phyloP scores from a whole-genome alignment of 2,888 invertebrate genomes.

The Cantharis lateralis region DNA sequence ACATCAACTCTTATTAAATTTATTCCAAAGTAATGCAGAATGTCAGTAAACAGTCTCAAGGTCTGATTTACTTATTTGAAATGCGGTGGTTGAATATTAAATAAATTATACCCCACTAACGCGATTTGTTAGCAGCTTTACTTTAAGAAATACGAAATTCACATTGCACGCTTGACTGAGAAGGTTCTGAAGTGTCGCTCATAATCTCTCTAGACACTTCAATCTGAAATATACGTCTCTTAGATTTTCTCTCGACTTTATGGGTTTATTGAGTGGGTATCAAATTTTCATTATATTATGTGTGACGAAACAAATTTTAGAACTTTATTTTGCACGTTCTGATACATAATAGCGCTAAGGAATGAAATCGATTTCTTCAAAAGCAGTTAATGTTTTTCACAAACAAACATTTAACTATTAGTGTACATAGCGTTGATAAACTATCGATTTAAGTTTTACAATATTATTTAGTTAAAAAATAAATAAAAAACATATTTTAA shows the following conservation, averaged over 20 bases:
- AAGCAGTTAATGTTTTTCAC: not conserved
- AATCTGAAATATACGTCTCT: not conserved
- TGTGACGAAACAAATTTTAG: not conserved
- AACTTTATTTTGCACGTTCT: not conserved
- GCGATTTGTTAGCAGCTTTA: not conserved
- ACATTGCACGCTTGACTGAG: not conserved
- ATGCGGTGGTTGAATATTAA: not conserved
- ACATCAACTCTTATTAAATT: not conserved
- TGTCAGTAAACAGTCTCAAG: not conserved
- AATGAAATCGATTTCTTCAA: not conserved
- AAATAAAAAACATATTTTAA: too few species aligned
- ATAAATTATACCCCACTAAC: constrained; percentile 1
- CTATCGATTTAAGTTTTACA: not conserved
- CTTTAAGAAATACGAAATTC: not conserved
- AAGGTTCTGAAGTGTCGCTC: not conserved
- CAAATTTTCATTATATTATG: not conserved
- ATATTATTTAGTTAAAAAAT: too few species aligned
- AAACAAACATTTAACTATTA: not conserved
- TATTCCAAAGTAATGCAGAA: not conserved
- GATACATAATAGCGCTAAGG: not conserved
- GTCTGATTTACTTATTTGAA: not conserved
- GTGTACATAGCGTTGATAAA: not conserved
- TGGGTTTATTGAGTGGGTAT: not conserved
- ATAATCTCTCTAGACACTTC: not conserved
- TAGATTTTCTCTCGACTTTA: not conserved